These are phyloP conservation scores for Penaeus japonicus DNA, from an alignment of 1,140 invertebrate species.

Conservation along the genomic window DNA sequence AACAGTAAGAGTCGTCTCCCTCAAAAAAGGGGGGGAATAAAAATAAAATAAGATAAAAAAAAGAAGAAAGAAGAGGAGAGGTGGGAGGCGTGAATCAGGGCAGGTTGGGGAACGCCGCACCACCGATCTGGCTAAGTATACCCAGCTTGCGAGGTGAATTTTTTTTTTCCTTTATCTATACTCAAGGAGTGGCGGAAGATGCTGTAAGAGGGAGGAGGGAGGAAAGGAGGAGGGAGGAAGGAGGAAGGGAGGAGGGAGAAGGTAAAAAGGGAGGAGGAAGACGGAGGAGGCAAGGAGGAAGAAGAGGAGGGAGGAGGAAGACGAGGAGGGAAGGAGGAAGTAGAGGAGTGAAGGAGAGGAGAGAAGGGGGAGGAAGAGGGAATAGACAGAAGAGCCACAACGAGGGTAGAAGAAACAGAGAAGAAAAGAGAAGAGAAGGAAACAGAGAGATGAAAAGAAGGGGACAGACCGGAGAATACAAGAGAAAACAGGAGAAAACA, in stretches of 20 bases:
- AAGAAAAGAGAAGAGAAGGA: no score
- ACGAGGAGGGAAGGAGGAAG: background rate
- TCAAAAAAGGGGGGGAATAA: no score
- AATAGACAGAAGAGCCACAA: background rate
- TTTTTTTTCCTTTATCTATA: no score
- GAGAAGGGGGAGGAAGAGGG: background rate
- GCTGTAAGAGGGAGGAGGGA: no score
- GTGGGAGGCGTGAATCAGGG: background rate
- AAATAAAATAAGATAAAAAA: background rate
- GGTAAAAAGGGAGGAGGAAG: background rate
- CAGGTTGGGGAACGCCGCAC: background rate
- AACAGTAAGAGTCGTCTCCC: background rate
- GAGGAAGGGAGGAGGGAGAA: background rate
- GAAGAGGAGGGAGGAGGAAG: background rate
- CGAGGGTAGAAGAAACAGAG: background rate
- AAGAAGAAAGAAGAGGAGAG: background rate
- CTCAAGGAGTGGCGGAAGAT: no score
- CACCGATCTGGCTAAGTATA: no score
- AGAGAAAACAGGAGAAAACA: slow-evolving; percentile 10
- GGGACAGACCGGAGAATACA: background rate
- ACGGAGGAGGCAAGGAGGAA: background rate
- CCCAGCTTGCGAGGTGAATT: no score
- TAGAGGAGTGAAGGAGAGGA: background rate
- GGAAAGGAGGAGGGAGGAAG: background rate
- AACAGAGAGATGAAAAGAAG: background rate